These are phyloP conservation scores for Sebastes matsubarae DNA, from an alignment of 2,797 vertebrate genomes.

Conservation along the genomic window DNA sequence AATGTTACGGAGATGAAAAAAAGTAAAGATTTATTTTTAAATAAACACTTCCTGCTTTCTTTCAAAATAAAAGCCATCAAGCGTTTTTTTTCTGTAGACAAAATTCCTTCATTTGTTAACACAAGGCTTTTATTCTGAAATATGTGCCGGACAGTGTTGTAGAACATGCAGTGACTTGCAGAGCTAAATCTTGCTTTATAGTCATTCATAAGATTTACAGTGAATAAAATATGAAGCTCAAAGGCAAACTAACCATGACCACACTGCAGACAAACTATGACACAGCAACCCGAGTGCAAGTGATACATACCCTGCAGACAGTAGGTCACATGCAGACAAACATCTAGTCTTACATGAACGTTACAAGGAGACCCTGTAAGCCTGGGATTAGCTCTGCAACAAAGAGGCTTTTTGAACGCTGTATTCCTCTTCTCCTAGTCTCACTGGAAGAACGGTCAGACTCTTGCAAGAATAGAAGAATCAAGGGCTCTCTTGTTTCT, in stretches of 20 bases:
- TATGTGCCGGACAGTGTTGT: too few relatives aligned
- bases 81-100: fast-evolving
- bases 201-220: background rate
- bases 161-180: too few relatives aligned
- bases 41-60: too few relatives aligned
- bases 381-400: constrained; percentile 67
- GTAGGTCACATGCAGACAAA: constrained; percentile 41
- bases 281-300: background rate
- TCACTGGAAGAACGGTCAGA: background rate
- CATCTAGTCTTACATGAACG: constrained; percentile 46
- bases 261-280: background rate
- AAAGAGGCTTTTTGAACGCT: constrained; percentile 68
- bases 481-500: background rate
- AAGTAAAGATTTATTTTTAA: too few relatives aligned
- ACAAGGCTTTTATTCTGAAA: too few relatives aligned
- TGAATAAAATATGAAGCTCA: too few relatives aligned
- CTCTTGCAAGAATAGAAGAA: background rate
- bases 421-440: background rate
- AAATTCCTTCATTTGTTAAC: too few relatives aligned
- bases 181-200: background rate
- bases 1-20: too few relatives aligned
- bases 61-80: too few relatives aligned
- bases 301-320: constrained; percentile 26
- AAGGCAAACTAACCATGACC: background rate
- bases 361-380: constrained; percentile 56